These are phyloP conservation scores for Machimus atricapillus DNA, from an alignment of 2,888 invertebrate genomes.

Conservation along the genomic window DNA sequence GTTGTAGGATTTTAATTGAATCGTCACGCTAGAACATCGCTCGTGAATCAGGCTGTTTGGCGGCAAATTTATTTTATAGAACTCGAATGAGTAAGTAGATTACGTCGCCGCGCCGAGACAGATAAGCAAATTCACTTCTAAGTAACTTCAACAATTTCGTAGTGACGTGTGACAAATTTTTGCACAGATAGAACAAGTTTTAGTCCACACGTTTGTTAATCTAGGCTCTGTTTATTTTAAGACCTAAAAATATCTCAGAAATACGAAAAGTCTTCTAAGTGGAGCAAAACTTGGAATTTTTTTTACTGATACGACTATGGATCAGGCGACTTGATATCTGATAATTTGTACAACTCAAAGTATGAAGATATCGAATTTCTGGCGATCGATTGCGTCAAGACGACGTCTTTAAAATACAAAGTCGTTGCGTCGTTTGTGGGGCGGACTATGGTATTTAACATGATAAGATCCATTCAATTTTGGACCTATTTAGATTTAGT, in stretches of 20 bases:
- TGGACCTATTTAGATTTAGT: too few relatives aligned
- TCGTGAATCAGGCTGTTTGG: background rate
- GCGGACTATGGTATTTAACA: too few relatives aligned
- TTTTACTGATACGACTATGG: background rate
- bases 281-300: background rate
- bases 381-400: background rate
- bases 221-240: background rate
- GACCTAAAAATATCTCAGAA: background rate
- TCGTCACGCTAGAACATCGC: background rate
- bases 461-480: too few relatives aligned
- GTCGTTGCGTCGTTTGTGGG: background rate
- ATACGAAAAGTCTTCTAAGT: background rate
- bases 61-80: background rate
- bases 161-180: background rate
- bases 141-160: background rate
- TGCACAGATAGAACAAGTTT: background rate
- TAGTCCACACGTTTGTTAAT: background rate
- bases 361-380: background rate
- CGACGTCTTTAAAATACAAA: background rate
- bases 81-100: background rate
- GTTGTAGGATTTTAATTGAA: slow-evolving; percentile 14
- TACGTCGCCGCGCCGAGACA: background rate
- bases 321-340: background rate
- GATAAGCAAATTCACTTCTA: background rate
- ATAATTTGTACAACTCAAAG: background rate